These are phyloP conservation scores for Pachydiplax longipennis DNA, from an alignment of 2,888 invertebrate species.

Conservation along the genomic window DNA sequence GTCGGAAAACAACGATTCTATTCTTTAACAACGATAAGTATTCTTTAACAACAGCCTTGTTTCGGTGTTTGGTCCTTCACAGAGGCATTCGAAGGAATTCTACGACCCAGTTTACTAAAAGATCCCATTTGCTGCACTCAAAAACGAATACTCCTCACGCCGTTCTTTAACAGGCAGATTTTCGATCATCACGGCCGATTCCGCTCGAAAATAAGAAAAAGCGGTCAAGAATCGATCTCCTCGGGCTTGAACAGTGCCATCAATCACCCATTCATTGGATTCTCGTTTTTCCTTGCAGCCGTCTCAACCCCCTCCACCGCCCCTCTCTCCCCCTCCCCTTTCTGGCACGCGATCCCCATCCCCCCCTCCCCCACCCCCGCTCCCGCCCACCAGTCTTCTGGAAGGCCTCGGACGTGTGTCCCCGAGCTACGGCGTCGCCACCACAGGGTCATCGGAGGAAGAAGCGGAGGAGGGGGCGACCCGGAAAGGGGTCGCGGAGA, in stretches of 20 bases:
- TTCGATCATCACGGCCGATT: neutral
- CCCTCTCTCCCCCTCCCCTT: slow-evolving; percentile 37
- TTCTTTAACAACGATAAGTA: too few species aligned
- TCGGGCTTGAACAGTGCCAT: neutral
- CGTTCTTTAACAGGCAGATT: too few species aligned
- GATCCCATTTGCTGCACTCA: too few species aligned
- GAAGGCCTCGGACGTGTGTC: slow-evolving; percentile 52
- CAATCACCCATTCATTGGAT: neutral
- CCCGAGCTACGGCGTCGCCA: slow-evolving; percentile 46
- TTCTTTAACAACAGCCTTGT: too few species aligned
- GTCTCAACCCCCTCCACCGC: neutral
- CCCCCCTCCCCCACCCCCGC: slow-evolving; percentile 49
- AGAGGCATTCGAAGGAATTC: too few species aligned
- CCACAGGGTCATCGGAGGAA: slow-evolving; percentile 26
- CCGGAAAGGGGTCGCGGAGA: slow-evolving; percentile 46
- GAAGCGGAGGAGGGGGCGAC: slow-evolving; percentile 46
- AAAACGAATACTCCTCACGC: too few species aligned
- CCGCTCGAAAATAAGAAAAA: neutral
- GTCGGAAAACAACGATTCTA: too few species aligned
- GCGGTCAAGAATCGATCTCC: neutral
- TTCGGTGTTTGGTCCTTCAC: too few species aligned
- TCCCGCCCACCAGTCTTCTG: slow-evolving; percentile 55
- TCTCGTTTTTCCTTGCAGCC: neutral
- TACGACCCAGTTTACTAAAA: too few species aligned
- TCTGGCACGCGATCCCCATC: slow-evolving; percentile 50